Evolutionary conservation across 2,797 vertebrate species (phyloP).

Genomic region (Rhadinocentrus ornatus): DNA sequence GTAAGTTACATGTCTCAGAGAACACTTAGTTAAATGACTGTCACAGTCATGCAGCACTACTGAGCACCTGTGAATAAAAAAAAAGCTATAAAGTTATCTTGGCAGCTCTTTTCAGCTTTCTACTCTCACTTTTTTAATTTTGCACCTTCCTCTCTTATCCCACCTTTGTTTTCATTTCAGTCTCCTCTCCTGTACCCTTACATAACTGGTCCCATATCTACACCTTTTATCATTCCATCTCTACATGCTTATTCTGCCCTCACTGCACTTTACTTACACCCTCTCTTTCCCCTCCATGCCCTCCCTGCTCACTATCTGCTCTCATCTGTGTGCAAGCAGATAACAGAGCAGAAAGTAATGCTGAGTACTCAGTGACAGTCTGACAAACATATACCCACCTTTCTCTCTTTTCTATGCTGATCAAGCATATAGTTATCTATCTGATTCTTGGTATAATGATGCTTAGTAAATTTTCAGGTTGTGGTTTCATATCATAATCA

Average conservation of each 20-base stretch:
- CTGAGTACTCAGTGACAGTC: conserved; percentile 64
- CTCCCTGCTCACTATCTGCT: conserved; percentile 12
- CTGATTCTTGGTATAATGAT: not conserved
- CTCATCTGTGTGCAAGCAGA: conserved; percentile 38
- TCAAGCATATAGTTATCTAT: conserved; percentile 12
- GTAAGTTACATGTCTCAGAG: conserved; percentile 9
- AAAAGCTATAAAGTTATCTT: not conserved
- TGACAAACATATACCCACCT: conserved; percentile 38
- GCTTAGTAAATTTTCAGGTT: conserved; percentile 6
- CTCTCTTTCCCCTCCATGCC: conserved; percentile 2
- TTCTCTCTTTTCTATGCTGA: not conserved
- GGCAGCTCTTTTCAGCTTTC: not conserved
- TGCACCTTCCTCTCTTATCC: not conserved
- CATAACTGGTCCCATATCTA: not conserved
- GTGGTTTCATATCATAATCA: not conserved
- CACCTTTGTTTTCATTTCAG: not conserved
- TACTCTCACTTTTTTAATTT: not conserved
- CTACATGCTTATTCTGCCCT: conserved; percentile 2
- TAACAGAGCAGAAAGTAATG: conserved; percentile 57
- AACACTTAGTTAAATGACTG: conserved; percentile 4
- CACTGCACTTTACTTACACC: conserved; percentile 9
- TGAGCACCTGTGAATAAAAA: conserved; percentile 10
- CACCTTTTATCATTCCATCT: conserved; percentile 3
- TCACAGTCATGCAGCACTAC: not conserved
- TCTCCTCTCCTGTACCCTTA: not conserved